Evolutionary conservation across 2,113 vertebrate genomes (phyloP).

Genomic region (Aptenodytes forsteri): DNA sequence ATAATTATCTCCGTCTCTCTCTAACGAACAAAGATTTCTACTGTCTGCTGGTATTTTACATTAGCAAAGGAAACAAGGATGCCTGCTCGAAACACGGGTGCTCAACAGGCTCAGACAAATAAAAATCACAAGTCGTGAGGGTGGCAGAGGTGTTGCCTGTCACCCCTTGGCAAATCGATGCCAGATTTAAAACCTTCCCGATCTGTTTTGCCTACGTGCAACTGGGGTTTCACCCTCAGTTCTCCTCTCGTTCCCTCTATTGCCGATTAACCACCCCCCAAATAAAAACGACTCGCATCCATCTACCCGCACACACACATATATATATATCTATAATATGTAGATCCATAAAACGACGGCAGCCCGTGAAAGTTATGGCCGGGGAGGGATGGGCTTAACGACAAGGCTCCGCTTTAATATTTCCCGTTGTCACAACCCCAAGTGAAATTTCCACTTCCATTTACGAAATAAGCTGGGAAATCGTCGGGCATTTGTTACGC

Average conservation of each 20-base stretch:
- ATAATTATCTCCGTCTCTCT: slow-evolving; percentile 58
- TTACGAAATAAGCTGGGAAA: background rate
- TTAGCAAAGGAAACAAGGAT: background rate
- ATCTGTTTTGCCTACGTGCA: background rate
- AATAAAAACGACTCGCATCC: background rate
- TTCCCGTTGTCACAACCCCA: background rate
- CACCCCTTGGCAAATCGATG: background rate
- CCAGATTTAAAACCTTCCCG: background rate
- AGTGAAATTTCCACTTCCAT: background rate
- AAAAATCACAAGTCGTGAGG: background rate
- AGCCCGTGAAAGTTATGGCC: background rate
- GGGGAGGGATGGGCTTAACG: background rate
- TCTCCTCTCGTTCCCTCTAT: background rate
- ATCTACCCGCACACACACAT: background rate
- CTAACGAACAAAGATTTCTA: slow-evolving; percentile 38
- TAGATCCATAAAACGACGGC: background rate
- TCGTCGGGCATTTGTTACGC: background rate
- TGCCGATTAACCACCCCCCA: background rate
- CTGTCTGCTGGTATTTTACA: background rate
- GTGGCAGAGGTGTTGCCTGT: background rate
- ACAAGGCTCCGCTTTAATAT: background rate
- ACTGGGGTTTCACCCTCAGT: background rate
- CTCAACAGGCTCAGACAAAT: background rate
- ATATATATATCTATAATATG: background rate
- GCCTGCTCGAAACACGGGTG: background rate